These are phyloP conservation scores for Gallinago solitaria DNA, from an alignment of 2,797 vertebrate genomes.

Conservation along the genomic window DNA sequence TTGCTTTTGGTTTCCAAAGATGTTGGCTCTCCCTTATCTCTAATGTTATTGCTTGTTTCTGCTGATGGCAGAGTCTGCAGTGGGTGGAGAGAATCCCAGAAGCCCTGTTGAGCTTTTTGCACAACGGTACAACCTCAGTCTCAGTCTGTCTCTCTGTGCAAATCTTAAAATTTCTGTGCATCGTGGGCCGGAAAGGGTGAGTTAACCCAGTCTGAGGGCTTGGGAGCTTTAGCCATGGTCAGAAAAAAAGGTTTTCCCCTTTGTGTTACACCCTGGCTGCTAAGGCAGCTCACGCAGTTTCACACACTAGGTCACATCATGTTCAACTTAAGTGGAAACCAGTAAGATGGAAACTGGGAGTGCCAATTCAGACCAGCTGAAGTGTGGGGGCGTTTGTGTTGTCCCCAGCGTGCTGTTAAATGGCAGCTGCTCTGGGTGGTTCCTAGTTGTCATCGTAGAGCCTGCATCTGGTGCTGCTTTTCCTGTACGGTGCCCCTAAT, in stretches of 20 bases:
- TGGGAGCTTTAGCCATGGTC: neutral
- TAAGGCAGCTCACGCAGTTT: neutral
- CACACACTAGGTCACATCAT: neutral
- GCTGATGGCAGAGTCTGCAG: neutral
- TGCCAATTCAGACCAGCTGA: neutral
- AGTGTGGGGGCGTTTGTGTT: neutral
- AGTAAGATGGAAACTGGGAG: neutral
- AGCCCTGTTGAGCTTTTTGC: neutral
- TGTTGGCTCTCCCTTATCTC: neutral
- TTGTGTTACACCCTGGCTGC: neutral
- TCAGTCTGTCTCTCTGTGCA: neutral
- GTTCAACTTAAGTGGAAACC: neutral
- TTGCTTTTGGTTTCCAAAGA: neutral
- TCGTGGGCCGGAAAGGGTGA: neutral
- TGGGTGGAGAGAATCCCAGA: neutral
- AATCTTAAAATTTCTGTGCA: neutral
- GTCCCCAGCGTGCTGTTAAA: rapidly evolving
- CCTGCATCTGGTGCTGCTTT: neutral
- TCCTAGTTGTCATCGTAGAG: neutral
- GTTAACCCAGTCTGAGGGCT: neutral
- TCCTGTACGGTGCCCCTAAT: rapidly evolving
- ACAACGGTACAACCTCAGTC: neutral
- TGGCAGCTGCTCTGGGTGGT: neutral
- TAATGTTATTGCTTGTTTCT: neutral
- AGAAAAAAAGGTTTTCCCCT: neutral